phyloP scores from a whole-genome alignment of 1,140 invertebrate species.

The Zaprionus inermis region DNA sequence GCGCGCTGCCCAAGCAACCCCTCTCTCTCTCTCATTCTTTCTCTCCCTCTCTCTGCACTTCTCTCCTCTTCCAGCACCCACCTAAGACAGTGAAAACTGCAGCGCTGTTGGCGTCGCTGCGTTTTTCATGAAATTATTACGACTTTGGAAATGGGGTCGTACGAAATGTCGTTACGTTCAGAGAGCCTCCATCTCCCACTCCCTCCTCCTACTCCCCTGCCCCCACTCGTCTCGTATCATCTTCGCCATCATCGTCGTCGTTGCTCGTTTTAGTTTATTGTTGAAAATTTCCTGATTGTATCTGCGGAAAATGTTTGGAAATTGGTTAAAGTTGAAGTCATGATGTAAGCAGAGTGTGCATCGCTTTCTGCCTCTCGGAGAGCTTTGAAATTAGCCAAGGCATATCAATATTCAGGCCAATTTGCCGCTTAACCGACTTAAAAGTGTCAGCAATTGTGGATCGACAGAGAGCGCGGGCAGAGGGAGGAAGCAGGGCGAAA shows the following conservation, averaged over 20 bases:
- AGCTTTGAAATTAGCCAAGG: constrained; percentile 5
- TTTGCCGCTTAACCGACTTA: constrained; percentile 8
- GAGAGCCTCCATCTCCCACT: background rate
- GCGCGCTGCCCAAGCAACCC: constrained; percentile 16
- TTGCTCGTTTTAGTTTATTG: constrained; percentile 67
- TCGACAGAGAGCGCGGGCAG: background rate
- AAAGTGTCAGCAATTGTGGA: background rate
- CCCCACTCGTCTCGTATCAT: background rate
- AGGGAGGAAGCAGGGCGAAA: background rate
- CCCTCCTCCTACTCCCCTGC: too few relatives aligned
- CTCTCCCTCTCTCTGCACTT: background rate
- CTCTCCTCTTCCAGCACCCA: background rate
- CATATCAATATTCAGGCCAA: constrained; percentile 7
- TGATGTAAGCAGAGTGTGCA: constrained; percentile 22
- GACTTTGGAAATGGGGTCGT: constrained; percentile 77
- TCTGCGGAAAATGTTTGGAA: constrained; percentile 55
- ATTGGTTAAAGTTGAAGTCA: constrained; percentile 45
- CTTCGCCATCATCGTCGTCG: background rate
- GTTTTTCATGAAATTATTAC: constrained; percentile 82
- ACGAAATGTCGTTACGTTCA: constrained; percentile 75
- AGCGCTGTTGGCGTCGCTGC: constrained; percentile 62
- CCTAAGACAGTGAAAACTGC: constrained; percentile 21
- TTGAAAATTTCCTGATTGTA: constrained; percentile 67
- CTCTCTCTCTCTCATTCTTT: background rate
- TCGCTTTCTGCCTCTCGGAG: background rate